Conservation (phyloP, 2,113 vertebrate species). For the Tetraodon nigroviridis region DNA sequence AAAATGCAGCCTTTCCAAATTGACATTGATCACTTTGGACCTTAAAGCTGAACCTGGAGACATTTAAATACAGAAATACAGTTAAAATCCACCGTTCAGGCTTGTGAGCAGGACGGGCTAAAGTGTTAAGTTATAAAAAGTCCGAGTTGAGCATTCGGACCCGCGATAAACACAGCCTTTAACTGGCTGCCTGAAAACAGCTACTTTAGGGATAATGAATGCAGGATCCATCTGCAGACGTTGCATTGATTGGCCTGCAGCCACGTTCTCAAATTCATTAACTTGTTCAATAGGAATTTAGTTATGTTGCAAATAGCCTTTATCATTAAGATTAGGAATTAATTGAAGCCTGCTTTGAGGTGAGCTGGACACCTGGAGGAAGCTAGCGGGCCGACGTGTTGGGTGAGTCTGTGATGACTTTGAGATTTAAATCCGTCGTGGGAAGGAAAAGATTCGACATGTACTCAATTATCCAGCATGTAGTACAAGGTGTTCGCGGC, state of each 20-base stretch:
- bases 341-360: conserved; percentile 47
- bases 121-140: no score
- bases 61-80: no score
- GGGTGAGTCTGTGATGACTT: conserved; percentile 27
- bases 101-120: no score
- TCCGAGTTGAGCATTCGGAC: not conserved
- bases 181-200: conserved; percentile 2
- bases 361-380: conserved; percentile 24
- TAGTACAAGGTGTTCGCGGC: conserved; percentile 30
- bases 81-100: no score
- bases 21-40: no score
- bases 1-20: no score
- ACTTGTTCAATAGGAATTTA: conserved; percentile 55
- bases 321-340: conserved; percentile 51
- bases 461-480: conserved; percentile 40
- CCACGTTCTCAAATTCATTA: conserved; percentile 56
- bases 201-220: conserved; percentile 48
- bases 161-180: conserved; percentile 5
- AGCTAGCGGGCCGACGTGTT: conserved; percentile 4
- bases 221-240: conserved; percentile 30
- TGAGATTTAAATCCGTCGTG: conserved; percentile 34
- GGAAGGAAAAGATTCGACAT: conserved; percentile 7
- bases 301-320: conserved; percentile 49
- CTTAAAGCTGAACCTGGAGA: no score
- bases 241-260: conserved; percentile 54